phyloP scores from a whole-genome alignment of 37 sponge, comb jelly and placozoan species.

The Haliclona indistincta region DNA sequence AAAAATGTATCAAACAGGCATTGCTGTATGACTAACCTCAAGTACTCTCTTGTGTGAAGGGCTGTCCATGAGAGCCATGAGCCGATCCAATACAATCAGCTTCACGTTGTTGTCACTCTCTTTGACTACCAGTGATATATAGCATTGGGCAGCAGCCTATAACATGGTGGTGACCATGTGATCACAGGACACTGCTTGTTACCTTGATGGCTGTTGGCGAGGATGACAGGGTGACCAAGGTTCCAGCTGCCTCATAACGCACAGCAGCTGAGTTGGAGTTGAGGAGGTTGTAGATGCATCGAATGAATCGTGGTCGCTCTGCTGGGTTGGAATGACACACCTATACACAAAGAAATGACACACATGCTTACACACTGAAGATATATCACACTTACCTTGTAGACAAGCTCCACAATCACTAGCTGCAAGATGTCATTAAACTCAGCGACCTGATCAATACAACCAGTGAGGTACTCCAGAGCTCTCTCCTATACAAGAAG shows the following conservation, averaged over 20 bases:
- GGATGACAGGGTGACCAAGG: slow-evolving; percentile 94
- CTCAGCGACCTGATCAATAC: slow-evolving; percentile 94
- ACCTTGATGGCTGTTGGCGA: slow-evolving; percentile 97
- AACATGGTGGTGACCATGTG: neutral
- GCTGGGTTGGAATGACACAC: slow-evolving; percentile 92
- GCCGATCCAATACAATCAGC: slow-evolving; percentile 93
- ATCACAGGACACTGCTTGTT: neutral
- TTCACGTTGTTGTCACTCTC: slow-evolving; percentile 99
- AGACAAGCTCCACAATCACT: slow-evolving; percentile 99
- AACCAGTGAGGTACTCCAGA: slow-evolving; percentile 91
- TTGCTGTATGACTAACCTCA: slow-evolving; percentile 42
- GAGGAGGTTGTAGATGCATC: slow-evolving; percentile 96
- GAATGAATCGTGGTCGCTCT: slow-evolving; percentile 93
- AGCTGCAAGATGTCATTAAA: slow-evolving; percentile 98
- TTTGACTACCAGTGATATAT: slow-evolving; percentile 95
- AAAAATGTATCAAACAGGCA: neutral
- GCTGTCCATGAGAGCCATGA: slow-evolving; percentile 70
- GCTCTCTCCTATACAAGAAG: slow-evolving; percentile 73
- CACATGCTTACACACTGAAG: neutral
- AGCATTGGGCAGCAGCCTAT: slow-evolving; percentile 97
- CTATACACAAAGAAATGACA: slow-evolving; percentile 26
- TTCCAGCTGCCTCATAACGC: slow-evolving; percentile 97
- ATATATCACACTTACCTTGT: slow-evolving; percentile 74
- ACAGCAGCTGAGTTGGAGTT: slow-evolving; percentile 90
- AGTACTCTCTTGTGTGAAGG: slow-evolving; percentile 82